A percentile compares a stretch with the other conserved stretches of the same genome.
phyloP scores from a whole-genome alignment of 1,140 invertebrate species.

The Coenobita brevimanus region DNA sequence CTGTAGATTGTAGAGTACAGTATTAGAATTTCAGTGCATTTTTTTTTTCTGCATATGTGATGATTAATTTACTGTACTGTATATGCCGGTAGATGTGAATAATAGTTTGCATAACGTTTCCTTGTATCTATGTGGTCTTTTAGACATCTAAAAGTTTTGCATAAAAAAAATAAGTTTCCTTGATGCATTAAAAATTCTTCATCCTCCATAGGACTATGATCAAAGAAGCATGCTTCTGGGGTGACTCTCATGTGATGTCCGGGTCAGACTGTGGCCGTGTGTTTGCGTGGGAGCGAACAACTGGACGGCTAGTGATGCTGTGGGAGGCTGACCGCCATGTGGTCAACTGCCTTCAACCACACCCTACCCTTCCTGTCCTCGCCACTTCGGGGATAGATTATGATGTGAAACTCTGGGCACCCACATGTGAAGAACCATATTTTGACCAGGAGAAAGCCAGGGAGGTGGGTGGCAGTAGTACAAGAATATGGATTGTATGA shows the following conservation, averaged over 20 bases:
- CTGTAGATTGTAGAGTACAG: too few species aligned
- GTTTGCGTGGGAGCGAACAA: slow-evolving; percentile 75
- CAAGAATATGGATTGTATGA: too few species aligned
- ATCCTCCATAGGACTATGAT: slow-evolving; percentile 85
- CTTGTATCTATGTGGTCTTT: background rate
- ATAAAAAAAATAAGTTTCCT: background rate
- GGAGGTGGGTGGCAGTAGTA: too few species aligned
- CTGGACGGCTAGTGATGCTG: slow-evolving; percentile 82
- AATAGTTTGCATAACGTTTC: too few species aligned
- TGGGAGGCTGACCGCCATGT: slow-evolving; percentile 90
- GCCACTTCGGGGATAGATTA: slow-evolving; percentile 94
- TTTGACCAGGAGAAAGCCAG: slow-evolving; percentile 82
- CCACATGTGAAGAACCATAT: slow-evolving; percentile 76
- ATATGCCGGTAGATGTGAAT: too few species aligned
- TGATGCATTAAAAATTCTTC: background rate
- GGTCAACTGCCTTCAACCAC: slow-evolving; percentile 89
- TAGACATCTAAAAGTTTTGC: background rate
- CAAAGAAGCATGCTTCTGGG: slow-evolving; percentile 93
- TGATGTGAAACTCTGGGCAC: slow-evolving; percentile 91
- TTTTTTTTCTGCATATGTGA: too few species aligned
- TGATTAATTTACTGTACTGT: too few species aligned
- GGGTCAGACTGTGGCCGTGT: slow-evolving; percentile 91
- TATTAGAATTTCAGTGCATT: too few species aligned
- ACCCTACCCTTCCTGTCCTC: slow-evolving; percentile 86
- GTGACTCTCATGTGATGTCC: slow-evolving; percentile 86